Conservation (phyloP, 2,113 vertebrate genomes). For the Pangasianodon gigas region DNA sequence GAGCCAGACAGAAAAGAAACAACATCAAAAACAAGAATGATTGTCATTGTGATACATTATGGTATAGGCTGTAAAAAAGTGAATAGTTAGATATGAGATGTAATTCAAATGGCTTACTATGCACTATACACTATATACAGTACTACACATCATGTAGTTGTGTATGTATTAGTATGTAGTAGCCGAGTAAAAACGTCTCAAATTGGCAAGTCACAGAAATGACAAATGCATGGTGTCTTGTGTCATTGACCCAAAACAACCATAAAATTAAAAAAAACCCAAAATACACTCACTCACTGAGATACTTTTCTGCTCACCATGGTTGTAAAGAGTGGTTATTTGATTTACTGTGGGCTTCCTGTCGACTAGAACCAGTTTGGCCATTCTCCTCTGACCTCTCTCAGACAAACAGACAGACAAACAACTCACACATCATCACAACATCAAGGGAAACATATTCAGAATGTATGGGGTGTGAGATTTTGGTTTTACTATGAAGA, state of each 20-base stretch:
- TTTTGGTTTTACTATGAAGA: background rate
- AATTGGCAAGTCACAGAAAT: background rate
- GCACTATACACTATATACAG: background rate
- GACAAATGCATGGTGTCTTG: background rate
- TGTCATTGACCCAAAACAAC: background rate
- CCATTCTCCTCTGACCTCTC: background rate
- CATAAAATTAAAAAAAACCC: background rate
- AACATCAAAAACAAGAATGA: background rate
- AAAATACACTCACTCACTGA: background rate
- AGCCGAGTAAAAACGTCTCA: background rate
- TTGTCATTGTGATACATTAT: background rate
- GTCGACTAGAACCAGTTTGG: background rate
- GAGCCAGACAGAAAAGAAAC: constrained; percentile 16
- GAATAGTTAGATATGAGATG: background rate
- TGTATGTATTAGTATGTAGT: background rate
- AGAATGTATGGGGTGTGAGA: background rate
- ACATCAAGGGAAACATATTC: no score
- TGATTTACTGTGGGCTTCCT: background rate
- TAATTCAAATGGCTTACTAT: background rate
- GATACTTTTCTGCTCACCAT: background rate
- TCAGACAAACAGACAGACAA: background rate
- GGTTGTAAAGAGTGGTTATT: background rate
- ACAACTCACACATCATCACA: background rate
- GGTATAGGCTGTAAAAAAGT: background rate
- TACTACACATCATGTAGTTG: background rate